These are phyloP conservation scores for Huso huso DNA, from an alignment of 2,797 vertebrate species.

Conservation along the genomic window DNA sequence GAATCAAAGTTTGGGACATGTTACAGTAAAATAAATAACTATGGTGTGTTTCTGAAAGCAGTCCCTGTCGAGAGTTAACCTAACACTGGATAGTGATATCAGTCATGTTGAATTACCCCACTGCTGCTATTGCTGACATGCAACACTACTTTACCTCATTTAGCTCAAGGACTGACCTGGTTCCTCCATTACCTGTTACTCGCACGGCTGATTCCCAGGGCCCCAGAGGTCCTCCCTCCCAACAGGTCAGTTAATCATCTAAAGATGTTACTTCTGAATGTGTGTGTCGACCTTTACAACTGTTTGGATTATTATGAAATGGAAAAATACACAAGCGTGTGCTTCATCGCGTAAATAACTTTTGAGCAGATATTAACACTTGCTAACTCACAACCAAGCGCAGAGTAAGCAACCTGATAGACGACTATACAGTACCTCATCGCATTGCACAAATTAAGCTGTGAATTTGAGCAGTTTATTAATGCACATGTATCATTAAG, in stretches of 20 bases:
- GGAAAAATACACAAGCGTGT: background rate
- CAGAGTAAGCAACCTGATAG: too few relatives aligned
- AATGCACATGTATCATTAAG: too few relatives aligned
- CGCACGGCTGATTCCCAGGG: slow-evolving; percentile 62
- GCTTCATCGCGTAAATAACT: background rate
- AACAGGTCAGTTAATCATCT: slow-evolving; percentile 51
- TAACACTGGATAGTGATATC: too few relatives aligned
- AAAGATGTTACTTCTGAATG: background rate
- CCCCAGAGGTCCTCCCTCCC: slow-evolving; percentile 42
- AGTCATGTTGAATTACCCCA: too few relatives aligned
- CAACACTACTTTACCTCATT: background rate
- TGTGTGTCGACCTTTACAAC: background rate
- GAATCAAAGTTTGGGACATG: too few relatives aligned
- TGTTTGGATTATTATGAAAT: background rate
- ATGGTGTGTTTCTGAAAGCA: too few relatives aligned
- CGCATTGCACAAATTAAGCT: too few relatives aligned
- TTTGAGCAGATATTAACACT: background rate
- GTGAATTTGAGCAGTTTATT: too few relatives aligned
- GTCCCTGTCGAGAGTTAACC: too few relatives aligned
- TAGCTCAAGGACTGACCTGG: slow-evolving; percentile 55
- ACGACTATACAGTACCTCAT: too few relatives aligned
- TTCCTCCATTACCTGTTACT: slow-evolving; percentile 74
- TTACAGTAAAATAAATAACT: too few relatives aligned
- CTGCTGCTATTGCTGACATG: too few relatives aligned
- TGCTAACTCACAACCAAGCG: background rate